Evolutionary conservation across 2,797 vertebrate species (phyloP), one percentile per base, ranked within the genome.

Genomic region (Poeciliopsis gracilis): DNA sequence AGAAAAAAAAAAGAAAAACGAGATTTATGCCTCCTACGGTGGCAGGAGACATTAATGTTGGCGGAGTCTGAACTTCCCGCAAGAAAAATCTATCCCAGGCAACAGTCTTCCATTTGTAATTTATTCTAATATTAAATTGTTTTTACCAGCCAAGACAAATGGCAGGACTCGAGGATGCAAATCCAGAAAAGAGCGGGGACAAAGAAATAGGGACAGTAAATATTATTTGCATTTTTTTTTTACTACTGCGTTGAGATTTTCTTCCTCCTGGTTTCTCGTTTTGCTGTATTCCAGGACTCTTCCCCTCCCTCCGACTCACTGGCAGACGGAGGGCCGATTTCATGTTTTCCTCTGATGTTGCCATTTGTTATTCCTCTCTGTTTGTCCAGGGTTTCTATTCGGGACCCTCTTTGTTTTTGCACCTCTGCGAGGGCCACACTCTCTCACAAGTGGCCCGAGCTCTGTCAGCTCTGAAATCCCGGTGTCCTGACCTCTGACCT

Each of bases 111-210:
- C 86, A 83, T 88, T 93, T 88, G 91, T 93, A 93, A 95, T 94
- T 93, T 91, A 94, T 94, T 92, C 91, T 91, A 87, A 95, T 95
- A 93, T 94, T 92, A 94, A 93, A 94, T 93, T 93, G 91, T 90
- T 91, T 94, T 94, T 92, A 93, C 93, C 86, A 88, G 83, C 82
- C 90, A 85, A 94, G 91, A 94, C 83, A 87, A 90, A 92, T 91
- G 89, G 83, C 51, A 78, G 81, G 86, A 74, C 80, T 87, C 86
- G 84, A 85, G 83, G 83, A 91, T 93, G 93, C 87, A 93, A 91
- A 93, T 91, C 81, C 72, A 63, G n/a, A 82, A 77, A 81, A 81
- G 87, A 85, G 83, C 69, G 43, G 72, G 69, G 38, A 84, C 47
- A 75, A 73, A 79, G 72, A 90, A 90, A 88, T 91, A 85, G 81